Percentiles rank a stretch among this genome's conserved stretches.
These are phyloP conservation scores for Drosophila mojavensis DNA, from an alignment of 1,140 invertebrate species.

Conservation along the genomic window DNA sequence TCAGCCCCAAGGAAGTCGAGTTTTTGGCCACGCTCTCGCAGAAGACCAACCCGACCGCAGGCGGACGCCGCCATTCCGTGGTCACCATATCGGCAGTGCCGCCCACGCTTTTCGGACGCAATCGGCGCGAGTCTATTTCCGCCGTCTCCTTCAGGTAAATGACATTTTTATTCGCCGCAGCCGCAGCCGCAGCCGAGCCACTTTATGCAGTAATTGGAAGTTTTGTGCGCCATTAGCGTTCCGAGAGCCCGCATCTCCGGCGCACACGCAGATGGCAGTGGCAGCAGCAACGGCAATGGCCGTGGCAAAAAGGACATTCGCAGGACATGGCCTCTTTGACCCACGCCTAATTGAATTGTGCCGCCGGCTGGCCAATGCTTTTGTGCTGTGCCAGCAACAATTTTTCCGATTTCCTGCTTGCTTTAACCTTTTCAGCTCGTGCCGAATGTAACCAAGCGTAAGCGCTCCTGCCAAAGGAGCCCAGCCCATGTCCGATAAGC, in stretches of 20 bases:
- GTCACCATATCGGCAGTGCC: conserved; percentile 92
- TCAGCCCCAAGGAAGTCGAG: conserved; percentile 89
- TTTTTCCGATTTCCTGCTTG: conserved; percentile 44
- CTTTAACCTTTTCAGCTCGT: conserved; percentile 13
- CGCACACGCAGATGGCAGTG: neutral
- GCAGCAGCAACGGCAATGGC: neutral
- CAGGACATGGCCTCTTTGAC: conserved; percentile 27
- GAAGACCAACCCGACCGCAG: conserved; percentile 85
- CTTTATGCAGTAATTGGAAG: conserved; percentile 48
- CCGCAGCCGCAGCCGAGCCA: conserved; percentile 13
- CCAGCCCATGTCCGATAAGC: neutral
- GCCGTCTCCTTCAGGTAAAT: conserved; percentile 86
- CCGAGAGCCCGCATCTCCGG: conserved; percentile 18
- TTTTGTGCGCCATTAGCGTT: conserved; percentile 54
- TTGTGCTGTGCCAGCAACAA: conserved; percentile 64
- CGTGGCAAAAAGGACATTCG: conserved; percentile 1
- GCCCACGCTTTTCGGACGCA: conserved; percentile 89
- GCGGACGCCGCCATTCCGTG: conserved; percentile 91
- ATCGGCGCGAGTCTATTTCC: conserved; percentile 92
- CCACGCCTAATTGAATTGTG: conserved; percentile 67
- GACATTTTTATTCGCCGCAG: conserved; percentile 31
- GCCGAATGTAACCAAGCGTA: neutral
- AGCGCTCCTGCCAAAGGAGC: neutral
- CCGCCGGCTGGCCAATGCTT: conserved; percentile 56
- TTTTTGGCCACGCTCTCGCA: conserved; percentile 87